Evolutionary conservation across 2,113 vertebrate species (phyloP).

Genomic region (Parus major): DNA sequence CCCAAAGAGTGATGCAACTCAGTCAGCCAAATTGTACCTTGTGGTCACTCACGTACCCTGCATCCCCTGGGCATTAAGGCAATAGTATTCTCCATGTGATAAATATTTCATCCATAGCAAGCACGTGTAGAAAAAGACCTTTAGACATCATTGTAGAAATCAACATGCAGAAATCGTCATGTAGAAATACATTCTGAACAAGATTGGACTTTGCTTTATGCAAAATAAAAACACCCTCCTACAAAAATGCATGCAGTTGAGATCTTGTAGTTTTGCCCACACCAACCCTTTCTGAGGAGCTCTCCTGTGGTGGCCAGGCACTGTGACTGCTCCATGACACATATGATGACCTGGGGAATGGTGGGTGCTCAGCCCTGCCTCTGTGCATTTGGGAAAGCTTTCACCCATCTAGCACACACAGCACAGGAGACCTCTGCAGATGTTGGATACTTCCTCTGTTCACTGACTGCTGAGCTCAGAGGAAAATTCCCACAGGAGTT

Average conservation of each 20-base stretch:
- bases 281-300: not conserved
- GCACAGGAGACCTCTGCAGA: not conserved
- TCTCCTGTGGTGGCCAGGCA: rapidly evolving
- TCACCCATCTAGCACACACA: not conserved
- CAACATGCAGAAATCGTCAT: not conserved
- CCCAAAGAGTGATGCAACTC: not conserved
- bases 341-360: not conserved
- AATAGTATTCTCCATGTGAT: not conserved
- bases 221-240: not conserved
- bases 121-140: not conserved
- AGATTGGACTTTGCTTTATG: not conserved
- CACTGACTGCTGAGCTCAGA: rapidly evolving
- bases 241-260: not conserved
- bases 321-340: rapidly evolving
- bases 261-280: not conserved
- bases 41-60: not conserved
- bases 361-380: not conserved
- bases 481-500: not conserved
- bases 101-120: not conserved
- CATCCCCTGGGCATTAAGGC: not conserved
- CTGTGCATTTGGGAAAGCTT: rapidly evolving
- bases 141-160: not conserved
- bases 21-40: not conserved
- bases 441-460: not conserved
- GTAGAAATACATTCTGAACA: not conserved